phyloP scores from a whole-genome alignment of 2,113 vertebrate species.

The Pangasianodon hypophthalmus region DNA sequence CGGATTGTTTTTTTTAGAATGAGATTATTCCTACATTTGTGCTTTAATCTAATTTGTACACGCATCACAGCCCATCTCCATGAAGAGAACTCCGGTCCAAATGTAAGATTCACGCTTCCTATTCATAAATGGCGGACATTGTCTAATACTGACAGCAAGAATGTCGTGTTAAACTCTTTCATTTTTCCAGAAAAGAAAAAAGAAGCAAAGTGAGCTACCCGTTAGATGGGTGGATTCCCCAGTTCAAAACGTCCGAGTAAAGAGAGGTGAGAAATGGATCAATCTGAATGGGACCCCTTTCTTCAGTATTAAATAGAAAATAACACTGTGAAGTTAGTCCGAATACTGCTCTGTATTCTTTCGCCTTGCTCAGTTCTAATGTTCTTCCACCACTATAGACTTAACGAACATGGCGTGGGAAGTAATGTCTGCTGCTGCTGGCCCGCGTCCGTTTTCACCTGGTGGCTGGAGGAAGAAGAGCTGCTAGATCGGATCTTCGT shows the following conservation, averaged over 20 bases:
- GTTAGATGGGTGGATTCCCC: slow-evolving; percentile 34
- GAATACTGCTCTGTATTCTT: slow-evolving; percentile 71
- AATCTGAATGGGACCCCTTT: slow-evolving; percentile 8
- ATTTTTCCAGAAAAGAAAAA: slow-evolving; percentile 33
- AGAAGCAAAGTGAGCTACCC: background rate
- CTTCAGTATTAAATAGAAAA: slow-evolving; percentile 40
- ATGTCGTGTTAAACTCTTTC: slow-evolving; percentile 56
- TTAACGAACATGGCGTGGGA: slow-evolving; percentile 82
- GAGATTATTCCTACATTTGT: slow-evolving; percentile 68
- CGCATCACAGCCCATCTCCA: slow-evolving; percentile 15
- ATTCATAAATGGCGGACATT: slow-evolving; percentile 26
- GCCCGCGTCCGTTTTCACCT: slow-evolving; percentile 80
- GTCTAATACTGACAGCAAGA: slow-evolving; percentile 51
- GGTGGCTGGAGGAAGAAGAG: slow-evolving; percentile 78
- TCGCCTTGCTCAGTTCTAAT: slow-evolving; percentile 64
- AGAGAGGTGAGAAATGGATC: slow-evolving; percentile 54
- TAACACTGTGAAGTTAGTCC: slow-evolving; percentile 43
- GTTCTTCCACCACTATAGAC: slow-evolving; percentile 77
- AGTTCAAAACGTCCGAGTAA: slow-evolving; percentile 37
- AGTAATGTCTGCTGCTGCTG: slow-evolving; percentile 80
- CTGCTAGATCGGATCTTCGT: slow-evolving; percentile 96
- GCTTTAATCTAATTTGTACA: slow-evolving; percentile 63
- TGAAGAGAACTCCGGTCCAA: slow-evolving; percentile 5
- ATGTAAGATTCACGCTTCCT: background rate
- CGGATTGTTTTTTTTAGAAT: slow-evolving; percentile 46